Evolutionary conservation across 2,797 vertebrate species (phyloP).

Genomic region (Coregonus suidteri): DNA sequence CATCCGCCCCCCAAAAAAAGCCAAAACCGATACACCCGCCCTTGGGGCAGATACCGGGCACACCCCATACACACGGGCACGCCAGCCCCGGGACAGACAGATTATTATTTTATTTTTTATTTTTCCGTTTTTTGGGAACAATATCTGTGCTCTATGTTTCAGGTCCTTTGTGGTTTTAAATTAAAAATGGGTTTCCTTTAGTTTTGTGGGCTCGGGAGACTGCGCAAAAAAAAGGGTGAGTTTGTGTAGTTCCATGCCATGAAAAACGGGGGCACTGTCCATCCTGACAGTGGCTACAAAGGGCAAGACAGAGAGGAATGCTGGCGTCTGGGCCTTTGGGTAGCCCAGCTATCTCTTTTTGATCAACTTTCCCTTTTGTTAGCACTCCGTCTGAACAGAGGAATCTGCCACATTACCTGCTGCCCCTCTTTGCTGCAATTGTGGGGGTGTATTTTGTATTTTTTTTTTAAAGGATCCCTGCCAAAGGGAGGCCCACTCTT

Average conservation of each 20-base stretch:
- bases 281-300: neutral
- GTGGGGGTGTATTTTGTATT: no score
- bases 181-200: neutral
- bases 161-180: neutral
- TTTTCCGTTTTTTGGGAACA: neutral
- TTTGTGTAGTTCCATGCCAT: neutral
- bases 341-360: slow-evolving; percentile 29
- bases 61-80: neutral
- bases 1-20: neutral
- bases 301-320: slow-evolving; percentile 8
- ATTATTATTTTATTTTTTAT: neutral
- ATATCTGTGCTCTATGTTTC: neutral
- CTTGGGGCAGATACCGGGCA: neutral
- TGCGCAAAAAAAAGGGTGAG: neutral
- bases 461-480: no score
- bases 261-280: slow-evolving; percentile 25
- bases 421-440: slow-evolving; percentile 27
- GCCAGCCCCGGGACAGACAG: neutral
- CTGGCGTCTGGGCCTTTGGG: slow-evolving; percentile 12
- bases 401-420: slow-evolving; percentile 50
- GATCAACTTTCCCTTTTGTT: slow-evolving; percentile 48
- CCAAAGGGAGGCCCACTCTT: no score
- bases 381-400: slow-evolving; percentile 41
- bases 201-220: neutral
- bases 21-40: slow-evolving; percentile 3